Conservation (phyloP, 2,888 invertebrate genomes). For the Chrysolina oricalcia region DNA sequence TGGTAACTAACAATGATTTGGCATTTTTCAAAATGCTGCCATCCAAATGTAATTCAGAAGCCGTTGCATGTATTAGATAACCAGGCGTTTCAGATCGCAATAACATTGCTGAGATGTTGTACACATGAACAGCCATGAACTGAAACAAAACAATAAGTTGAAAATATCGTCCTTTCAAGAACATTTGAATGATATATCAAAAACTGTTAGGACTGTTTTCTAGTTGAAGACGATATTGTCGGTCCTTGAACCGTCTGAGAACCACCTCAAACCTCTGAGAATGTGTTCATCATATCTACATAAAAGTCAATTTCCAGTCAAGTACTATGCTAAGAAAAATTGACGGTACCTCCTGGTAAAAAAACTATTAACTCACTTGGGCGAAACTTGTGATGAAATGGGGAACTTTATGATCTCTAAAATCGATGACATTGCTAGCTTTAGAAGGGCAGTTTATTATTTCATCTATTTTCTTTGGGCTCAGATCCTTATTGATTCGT, state of each 20-base stretch:
- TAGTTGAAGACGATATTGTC: no score
- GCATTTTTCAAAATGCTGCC: slow-evolving; percentile 81
- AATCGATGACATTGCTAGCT: slow-evolving; percentile 74
- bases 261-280: no score
- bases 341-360: no score
- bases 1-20: slow-evolving; percentile 81
- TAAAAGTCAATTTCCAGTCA: no score
- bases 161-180: not conserved
- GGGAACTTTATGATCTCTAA: slow-evolving; percentile 84
- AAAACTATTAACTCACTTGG: slow-evolving; percentile 75
- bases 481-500: slow-evolving; percentile 85
- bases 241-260: no score
- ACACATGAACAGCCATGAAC: slow-evolving; percentile 91
- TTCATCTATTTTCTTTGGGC: slow-evolving; percentile 64
- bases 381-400: slow-evolving; percentile 87
- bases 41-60: slow-evolving; percentile 81
- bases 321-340: no score
- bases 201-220: no score
- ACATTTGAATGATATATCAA: no score
- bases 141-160: slow-evolving; percentile 70
- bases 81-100: slow-evolving; percentile 79
- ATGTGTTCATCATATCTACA: no score
- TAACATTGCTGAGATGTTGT: slow-evolving; percentile 80
- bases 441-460: slow-evolving; percentile 64
- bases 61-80: slow-evolving; percentile 82